Conservation (phyloP, 2,888 invertebrate genomes). For the Synergus japonicus region DNA sequence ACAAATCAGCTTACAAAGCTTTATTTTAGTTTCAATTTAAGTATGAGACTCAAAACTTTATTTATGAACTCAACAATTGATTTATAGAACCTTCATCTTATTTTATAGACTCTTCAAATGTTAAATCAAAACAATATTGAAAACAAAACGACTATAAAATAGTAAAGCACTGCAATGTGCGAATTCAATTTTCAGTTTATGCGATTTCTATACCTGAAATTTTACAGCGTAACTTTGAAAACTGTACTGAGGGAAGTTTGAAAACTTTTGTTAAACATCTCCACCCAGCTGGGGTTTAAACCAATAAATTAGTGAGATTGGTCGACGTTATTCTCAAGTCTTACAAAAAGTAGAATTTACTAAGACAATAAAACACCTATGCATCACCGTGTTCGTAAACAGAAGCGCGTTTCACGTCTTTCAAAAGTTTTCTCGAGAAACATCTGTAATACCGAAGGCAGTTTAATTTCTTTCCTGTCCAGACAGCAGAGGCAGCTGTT, state of each 20-base stretch:
- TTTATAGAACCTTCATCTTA: no score
- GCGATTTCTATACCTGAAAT: not conserved
- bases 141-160: no score
- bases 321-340: slow-evolving; percentile 17
- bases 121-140: no score
- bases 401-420: slow-evolving; percentile 37
- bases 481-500: slow-evolving; percentile 37
- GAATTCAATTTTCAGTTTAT: slow-evolving; percentile 14
- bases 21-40: no score
- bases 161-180: not conserved
- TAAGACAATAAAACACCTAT: slow-evolving; percentile 28
- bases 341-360: slow-evolving; percentile 25
- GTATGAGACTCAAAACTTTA: no score
- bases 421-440: slow-evolving; percentile 38
- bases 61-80: no score
- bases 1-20: no score
- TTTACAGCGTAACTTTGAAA: not conserved
- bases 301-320: slow-evolving; percentile 37
- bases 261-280: slow-evolving; percentile 24
- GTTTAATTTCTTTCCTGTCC: slow-evolving; percentile 37
- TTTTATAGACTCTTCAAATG: no score
- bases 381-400: slow-evolving; percentile 34
- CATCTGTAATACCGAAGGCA: slow-evolving; percentile 40
- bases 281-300: not conserved
- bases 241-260: not conserved